Percentiles rank a stretch among this genome's conserved stretches.
These are phyloP conservation scores for Drosophila eugracilis DNA, from an alignment of 1,140 invertebrate species.

Conservation along the genomic window DNA sequence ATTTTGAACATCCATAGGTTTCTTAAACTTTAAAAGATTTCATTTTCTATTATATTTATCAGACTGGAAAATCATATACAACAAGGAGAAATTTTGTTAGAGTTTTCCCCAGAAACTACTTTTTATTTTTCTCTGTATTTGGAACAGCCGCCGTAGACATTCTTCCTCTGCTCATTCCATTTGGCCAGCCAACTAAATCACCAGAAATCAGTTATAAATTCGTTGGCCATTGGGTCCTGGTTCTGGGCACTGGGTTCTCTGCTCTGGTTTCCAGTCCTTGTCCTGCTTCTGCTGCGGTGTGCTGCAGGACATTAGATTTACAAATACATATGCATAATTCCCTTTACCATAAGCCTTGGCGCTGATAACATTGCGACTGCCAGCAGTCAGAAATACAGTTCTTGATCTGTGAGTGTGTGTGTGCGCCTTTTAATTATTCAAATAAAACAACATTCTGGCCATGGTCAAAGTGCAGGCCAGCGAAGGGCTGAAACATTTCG, in stretches of 20 bases:
- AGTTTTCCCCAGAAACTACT: too few species aligned
- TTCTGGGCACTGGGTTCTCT: slow-evolving; percentile 3
- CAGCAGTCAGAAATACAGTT: background rate
- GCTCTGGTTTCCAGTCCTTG: slow-evolving; percentile 6
- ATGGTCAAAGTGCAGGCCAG: slow-evolving; percentile 24
- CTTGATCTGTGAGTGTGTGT: slow-evolving; percentile 30
- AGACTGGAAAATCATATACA: too few species aligned
- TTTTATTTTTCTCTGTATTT: slow-evolving; percentile 1
- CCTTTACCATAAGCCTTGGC: slow-evolving; percentile 59
- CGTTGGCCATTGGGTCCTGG: slow-evolving; percentile 46
- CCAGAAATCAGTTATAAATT: slow-evolving; percentile 82
- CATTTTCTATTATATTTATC: too few species aligned
- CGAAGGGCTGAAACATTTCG: slow-evolving; percentile 2
- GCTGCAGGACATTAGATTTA: slow-evolving; percentile 72
- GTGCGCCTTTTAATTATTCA: slow-evolving; percentile 77
- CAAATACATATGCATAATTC: slow-evolving; percentile 84
- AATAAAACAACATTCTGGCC: slow-evolving; percentile 70
- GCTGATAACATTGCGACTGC: slow-evolving; percentile 52
- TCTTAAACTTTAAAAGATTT: too few species aligned
- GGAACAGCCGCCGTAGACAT: slow-evolving; percentile 25
- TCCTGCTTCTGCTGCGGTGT: slow-evolving; percentile 21
- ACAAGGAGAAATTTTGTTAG: too few species aligned
- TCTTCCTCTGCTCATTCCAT: slow-evolving; percentile 64
- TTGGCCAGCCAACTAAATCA: slow-evolving; percentile 73
- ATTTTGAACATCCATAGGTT: too few species aligned